Conservation (phyloP, 2,888 invertebrate genomes). For the Rhagophthalmus giganteus region DNA sequence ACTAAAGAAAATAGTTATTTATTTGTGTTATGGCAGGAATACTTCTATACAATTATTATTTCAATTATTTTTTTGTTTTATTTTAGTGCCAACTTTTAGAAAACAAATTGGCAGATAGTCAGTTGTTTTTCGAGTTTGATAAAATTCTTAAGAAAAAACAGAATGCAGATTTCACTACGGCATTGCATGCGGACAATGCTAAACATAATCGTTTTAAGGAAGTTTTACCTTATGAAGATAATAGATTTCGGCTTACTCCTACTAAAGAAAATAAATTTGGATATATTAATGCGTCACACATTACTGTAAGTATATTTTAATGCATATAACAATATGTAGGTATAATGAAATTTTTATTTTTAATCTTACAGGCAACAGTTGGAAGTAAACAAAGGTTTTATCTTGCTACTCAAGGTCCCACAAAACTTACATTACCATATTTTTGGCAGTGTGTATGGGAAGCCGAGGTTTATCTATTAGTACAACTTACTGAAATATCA, state of each 20-base stretch:
- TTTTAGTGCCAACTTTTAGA: constrained; percentile 66
- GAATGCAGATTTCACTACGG: constrained; percentile 71
- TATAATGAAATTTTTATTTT: no score
- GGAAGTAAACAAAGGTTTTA: constrained; percentile 84
- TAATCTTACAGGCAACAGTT: constrained; percentile 71
- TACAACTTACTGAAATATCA: constrained; percentile 68
- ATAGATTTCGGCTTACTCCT: constrained; percentile 80
- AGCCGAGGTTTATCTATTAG: constrained; percentile 79
- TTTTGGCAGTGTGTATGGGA: constrained; percentile 95
- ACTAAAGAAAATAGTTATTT: no score
- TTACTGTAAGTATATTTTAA: constrained; percentile 71
- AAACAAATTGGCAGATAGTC: constrained; percentile 71
- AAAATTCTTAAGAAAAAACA: constrained; percentile 77
- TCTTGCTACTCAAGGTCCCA: constrained; percentile 75
- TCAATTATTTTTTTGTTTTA: constrained; percentile 1
- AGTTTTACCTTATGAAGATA: constrained; percentile 89
- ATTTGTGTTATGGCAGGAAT: no score
- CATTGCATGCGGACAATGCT: constrained; percentile 71
- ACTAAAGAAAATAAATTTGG: constrained; percentile 81
- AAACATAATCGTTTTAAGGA: constrained; percentile 63
- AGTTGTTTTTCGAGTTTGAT: constrained; percentile 83
- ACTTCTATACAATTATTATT: neutral
- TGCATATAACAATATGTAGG: no score
- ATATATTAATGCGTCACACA: constrained; percentile 91
- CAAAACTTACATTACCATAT: constrained; percentile 60